A percentile compares a stretch with the other conserved stretches of the same genome.
Evolutionary conservation across 2,888 invertebrate species (phyloP).

Genomic region (Abrostola triplasia): DNA sequence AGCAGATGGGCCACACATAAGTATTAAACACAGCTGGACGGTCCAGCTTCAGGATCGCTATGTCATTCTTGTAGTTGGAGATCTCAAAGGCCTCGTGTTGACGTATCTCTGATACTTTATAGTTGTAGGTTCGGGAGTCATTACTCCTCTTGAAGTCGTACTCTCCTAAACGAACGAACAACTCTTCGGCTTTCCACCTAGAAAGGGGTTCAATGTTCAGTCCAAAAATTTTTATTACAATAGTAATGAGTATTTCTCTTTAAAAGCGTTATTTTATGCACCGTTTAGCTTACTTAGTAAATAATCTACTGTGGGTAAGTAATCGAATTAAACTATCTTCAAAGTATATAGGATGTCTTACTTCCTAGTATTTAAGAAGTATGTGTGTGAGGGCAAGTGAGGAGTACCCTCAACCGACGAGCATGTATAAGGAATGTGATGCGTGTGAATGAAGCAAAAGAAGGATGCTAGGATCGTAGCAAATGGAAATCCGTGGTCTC

Average conservation of each 20-base stretch:
- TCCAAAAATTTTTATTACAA: no score
- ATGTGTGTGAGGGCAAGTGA: not conserved
- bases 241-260: no score
- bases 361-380: constrained; percentile 80
- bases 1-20: constrained; percentile 95
- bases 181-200: constrained; percentile 89
- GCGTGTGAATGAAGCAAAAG: no score
- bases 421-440: no score
- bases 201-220: not conserved
- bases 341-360: constrained; percentile 53
- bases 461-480: no score
- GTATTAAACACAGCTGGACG: constrained; percentile 91
- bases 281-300: no score
- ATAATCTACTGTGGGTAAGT: no score
- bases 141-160: constrained; percentile 91
- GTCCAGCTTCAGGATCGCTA: constrained; percentile 91
- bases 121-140: constrained; percentile 92
- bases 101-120: constrained; percentile 90
- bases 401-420: no score
- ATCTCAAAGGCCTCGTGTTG: constrained; percentile 91
- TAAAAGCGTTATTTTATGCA: no score
- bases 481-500: no score
- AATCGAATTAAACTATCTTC: no score
- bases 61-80: constrained; percentile 92
- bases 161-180: constrained; percentile 93